Evolutionary conservation across 2,113 vertebrate species (phyloP), one percentile per base, ranked within the genome.

Genomic region (Chaetodon trifascialis): DNA sequence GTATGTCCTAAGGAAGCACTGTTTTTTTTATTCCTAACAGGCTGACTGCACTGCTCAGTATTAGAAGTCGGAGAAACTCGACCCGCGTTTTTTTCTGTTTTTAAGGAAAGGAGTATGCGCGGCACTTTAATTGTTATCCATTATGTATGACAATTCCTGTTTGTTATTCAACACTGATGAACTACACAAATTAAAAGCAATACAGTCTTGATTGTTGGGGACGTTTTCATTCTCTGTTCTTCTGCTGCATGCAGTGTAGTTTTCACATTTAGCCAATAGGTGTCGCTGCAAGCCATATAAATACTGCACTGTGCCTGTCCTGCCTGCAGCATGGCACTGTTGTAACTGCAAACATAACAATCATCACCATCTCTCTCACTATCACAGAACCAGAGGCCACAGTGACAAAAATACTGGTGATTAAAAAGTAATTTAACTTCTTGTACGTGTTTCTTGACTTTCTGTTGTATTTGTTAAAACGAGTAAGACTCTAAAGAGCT

Each of bases 261-360:
- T 87, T 76, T 88, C 69, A 0, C 2, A 4, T 89, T 85, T 58
- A 59, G 94, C 97, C 98, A 96, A 97, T 95, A 99, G 98, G 95
- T 97, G 98, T 96, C 97, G 93, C 96, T 97, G 95, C 95, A 98
- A 97, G 96, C 97, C 97, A 96, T 74, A 68, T 70, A 95, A 95
- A 94, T 40, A 19, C 19, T 59, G 19, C 73, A 55, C 49, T 4
- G 70, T 55, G 44, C 36, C 17, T 19, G 44, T 58, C 59, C 73
- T 74, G 80, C 79, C 85, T 89, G 81, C 86, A 87, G 75, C 76
- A 17, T 66, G 78, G 63, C 84, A 80, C 70, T 75, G 79, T 78
- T 60, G 58, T 52, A 71, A 79, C 75, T 83, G 82, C 68, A 86
- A 76, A 91, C 82, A 87, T 69, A 89, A 90, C 82, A 87, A 80